Percentiles rank a stretch among this genome's conserved stretches.
phyloP scores from a whole-genome alignment of 1,140 invertebrate species.

The Phortica variegata region DNA sequence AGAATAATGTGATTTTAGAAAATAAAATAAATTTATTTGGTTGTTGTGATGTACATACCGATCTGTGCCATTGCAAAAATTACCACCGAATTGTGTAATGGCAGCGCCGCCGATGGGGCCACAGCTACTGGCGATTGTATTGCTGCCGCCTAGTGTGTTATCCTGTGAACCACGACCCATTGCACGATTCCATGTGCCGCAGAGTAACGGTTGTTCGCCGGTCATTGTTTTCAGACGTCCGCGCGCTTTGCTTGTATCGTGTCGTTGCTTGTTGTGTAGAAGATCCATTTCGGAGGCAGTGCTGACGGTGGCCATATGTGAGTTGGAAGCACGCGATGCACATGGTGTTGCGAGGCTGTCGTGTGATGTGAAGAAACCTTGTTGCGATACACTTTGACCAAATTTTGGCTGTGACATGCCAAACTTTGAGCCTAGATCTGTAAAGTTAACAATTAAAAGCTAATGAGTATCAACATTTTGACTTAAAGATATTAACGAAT shows the following conservation, averaged over 20 bases:
- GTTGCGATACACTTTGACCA: conserved; percentile 60
- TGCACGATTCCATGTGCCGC: conserved; percentile 54
- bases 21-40: not conserved
- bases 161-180: conserved; percentile 49
- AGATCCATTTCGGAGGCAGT: conserved; percentile 74
- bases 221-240: conserved; percentile 63
- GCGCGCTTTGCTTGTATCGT: conserved; percentile 61
- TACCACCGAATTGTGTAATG: conserved; percentile 50
- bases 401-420: conserved; percentile 62
- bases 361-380: conserved; percentile 69
- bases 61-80: conserved; percentile 56
- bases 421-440: conserved; percentile 69
- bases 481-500: too few species aligned
- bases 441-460: not conserved
- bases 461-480: too few species aligned
- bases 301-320: conserved; percentile 65
- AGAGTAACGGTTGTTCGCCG: conserved; percentile 48
- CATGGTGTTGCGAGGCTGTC: conserved; percentile 68
- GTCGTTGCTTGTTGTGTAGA: conserved; percentile 62
- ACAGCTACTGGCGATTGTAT: conserved; percentile 4
- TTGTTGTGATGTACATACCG: conserved; percentile 27
- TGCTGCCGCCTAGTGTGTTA: conserved; percentile 42
- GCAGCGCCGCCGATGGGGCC: conserved; percentile 26
- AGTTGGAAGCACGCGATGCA: conserved; percentile 56
- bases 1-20: not conserved